phyloP scores from a whole-genome alignment of 2,113 vertebrate species.

The Malurus alboscapulatus region DNA sequence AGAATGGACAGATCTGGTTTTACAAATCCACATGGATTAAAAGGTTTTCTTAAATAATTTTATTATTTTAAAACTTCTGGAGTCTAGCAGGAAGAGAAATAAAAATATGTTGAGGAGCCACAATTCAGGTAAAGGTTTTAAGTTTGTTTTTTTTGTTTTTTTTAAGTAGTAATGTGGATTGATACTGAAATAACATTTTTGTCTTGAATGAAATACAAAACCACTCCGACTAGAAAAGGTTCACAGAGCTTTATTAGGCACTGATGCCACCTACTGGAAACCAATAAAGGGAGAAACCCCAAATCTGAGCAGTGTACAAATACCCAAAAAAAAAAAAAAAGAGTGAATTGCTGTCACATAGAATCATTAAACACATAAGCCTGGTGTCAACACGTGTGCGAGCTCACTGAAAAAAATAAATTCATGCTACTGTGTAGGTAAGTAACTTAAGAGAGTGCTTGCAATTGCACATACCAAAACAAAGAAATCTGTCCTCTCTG shows the following conservation, averaged over 20 bases:
- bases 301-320: not conserved
- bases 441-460: not conserved
- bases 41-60: not conserved
- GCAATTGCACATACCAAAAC: not conserved
- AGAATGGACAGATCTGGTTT: not conserved
- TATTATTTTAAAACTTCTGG: not conserved
- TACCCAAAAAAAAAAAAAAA: not conserved
- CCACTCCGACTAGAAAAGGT: not conserved
- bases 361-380: not conserved
- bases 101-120: not conserved
- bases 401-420: not conserved
- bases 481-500: not conserved
- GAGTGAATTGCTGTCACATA: not conserved
- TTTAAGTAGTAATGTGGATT: accelerated
- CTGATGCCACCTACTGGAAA: slow-evolving; percentile 28
- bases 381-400: not conserved
- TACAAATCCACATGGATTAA: not conserved
- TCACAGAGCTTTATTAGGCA: not conserved
- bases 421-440: not conserved
- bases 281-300: not conserved
- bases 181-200: not conserved
- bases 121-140: not conserved
- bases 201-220: not conserved
- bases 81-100: not conserved
- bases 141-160: not conserved